phyloP scores from a whole-genome alignment of 2,888 invertebrate species.

The Suillia variegata region DNA sequence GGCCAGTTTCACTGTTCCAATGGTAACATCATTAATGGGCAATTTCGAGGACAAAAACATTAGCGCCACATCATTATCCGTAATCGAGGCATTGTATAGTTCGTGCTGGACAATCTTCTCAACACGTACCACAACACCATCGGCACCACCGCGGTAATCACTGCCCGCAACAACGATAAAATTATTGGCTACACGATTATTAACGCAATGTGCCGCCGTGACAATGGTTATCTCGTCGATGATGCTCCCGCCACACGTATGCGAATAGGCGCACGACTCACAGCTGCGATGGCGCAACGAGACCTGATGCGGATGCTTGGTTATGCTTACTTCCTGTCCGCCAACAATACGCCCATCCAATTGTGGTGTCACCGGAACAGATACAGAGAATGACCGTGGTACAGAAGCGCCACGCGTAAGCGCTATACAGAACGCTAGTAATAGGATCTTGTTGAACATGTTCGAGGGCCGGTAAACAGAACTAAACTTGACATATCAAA shows the following conservation, averaged over 20 bases:
- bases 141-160: slow-evolving; percentile 50
- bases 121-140: slow-evolving; percentile 63
- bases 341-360: slow-evolving; percentile 45
- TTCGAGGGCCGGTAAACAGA: too few species aligned
- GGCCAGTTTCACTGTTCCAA: slow-evolving; percentile 36
- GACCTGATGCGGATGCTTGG: slow-evolving; percentile 40
- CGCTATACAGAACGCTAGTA: background rate
- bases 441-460: background rate
- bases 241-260: slow-evolving; percentile 35
- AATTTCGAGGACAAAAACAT: slow-evolving; percentile 38
- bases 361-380: slow-evolving; percentile 2
- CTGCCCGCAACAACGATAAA: slow-evolving; percentile 59
- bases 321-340: slow-evolving; percentile 37
- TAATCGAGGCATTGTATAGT: slow-evolving; percentile 52
- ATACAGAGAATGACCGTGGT: background rate
- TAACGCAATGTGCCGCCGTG: slow-evolving; percentile 54
- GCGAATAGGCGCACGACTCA: slow-evolving; percentile 30
- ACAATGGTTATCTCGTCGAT: slow-evolving; percentile 34
- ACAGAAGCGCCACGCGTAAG: background rate
- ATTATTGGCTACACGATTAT: slow-evolving; percentile 26
- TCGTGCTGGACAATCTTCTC: slow-evolving; percentile 62
- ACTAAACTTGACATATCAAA: too few species aligned
- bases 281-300: slow-evolving; percentile 41
- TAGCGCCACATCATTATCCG: slow-evolving; percentile 66
- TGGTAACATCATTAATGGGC: slow-evolving; percentile 32